phyloP scores from a whole-genome alignment of 92 coral and sea anemone genomes.

The Porites cylindrica region DNA sequence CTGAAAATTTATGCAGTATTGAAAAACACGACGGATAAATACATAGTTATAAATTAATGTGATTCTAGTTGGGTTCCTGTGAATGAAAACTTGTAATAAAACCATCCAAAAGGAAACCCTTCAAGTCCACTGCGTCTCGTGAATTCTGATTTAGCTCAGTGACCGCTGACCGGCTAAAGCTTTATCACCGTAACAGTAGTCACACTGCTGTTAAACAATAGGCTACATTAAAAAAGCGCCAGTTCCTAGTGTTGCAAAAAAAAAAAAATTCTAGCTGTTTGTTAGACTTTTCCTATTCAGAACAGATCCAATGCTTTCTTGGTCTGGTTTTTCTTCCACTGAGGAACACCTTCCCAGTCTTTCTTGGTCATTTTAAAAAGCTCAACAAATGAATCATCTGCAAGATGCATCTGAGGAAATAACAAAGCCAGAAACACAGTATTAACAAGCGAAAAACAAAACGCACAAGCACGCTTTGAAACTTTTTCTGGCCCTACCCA shows the following conservation, averaged over 20 bases:
- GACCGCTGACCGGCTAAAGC: too few species aligned
- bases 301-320: slow-evolving; percentile 69
- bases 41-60: too few species aligned
- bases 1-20: too few species aligned
- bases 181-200: neutral
- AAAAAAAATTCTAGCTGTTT: neutral
- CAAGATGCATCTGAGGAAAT: slow-evolving; percentile 31
- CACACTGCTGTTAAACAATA: neutral
- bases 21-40: too few species aligned
- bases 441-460: neutral
- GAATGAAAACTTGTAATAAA: too few species aligned
- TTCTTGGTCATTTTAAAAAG: slow-evolving; percentile 69
- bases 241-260: neutral
- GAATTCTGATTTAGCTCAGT: too few species aligned
- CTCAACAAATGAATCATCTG: slow-evolving; percentile 54
- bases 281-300: slow-evolving; percentile 27
- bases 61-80: too few species aligned
- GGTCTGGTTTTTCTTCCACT: slow-evolving; percentile 69
- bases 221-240: neutral
- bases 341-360: slow-evolving; percentile 52
- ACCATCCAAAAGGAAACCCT: too few species aligned
- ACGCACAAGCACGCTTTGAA: neutral
- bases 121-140: too few species aligned
- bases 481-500: neutral
- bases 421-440: neutral